Conservation (phyloP, 1,140 invertebrate species). For the Drosophila ananassae region DNA sequence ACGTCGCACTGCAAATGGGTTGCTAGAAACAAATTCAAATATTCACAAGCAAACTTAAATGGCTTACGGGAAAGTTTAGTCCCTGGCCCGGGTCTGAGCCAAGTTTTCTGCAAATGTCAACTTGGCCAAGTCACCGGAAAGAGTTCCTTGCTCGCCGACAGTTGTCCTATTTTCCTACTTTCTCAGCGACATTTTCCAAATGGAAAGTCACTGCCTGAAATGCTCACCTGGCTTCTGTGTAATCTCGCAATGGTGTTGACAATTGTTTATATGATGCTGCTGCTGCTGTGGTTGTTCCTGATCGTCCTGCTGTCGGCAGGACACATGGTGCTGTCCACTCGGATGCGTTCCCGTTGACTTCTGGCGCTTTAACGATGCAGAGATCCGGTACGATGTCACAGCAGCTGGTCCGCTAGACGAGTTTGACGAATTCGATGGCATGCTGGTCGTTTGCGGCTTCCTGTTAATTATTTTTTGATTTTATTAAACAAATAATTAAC, state of each 20-base stretch:
- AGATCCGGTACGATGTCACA: constrained; percentile 53
- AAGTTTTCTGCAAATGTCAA: not conserved
- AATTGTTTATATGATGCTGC: constrained; percentile 49
- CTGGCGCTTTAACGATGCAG: constrained; percentile 67
- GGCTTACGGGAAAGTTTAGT: constrained; percentile 23
- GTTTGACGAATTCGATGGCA: constrained; percentile 69
- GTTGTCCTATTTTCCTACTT: not conserved
- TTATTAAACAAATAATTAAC: too few relatives aligned
- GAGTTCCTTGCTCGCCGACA: constrained; percentile 9
- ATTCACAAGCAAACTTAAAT: constrained; percentile 36
- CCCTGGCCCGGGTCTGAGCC: not conserved
- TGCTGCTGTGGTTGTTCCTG: constrained; percentile 33
- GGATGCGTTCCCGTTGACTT: constrained; percentile 70
- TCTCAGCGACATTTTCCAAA: constrained; percentile 23
- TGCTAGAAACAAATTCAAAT: constrained; percentile 24
- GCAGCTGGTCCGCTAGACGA: constrained; percentile 22
- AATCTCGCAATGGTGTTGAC: constrained; percentile 66
- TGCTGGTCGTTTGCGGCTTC: constrained; percentile 67
- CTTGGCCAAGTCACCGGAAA: constrained; percentile 6
- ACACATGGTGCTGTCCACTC: constrained; percentile 65
- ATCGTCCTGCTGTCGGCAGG: constrained; percentile 41
- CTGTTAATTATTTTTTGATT: constrained; percentile 9
- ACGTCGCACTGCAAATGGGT: constrained; percentile 49
- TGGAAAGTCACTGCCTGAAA: constrained; percentile 18
- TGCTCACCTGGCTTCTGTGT: constrained; percentile 72